Base-by-base conservation (phyloP, 2,113 vertebrate genomes). In the Chaenocephalus aceratus region DNA sequence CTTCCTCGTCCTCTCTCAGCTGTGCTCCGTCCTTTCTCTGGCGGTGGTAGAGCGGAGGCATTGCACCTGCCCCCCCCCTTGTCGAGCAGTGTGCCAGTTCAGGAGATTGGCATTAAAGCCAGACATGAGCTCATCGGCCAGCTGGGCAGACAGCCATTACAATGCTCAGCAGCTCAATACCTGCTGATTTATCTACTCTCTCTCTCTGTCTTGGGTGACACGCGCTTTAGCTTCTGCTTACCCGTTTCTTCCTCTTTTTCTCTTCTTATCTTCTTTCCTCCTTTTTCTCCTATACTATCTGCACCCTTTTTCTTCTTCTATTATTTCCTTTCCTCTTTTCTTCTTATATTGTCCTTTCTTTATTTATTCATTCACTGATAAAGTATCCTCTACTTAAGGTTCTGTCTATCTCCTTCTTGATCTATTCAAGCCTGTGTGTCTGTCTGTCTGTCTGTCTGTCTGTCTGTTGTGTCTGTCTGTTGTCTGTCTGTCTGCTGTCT, bases 41-140 rank as follows among this genome's bases (percentile, higher is more conserved):
- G 94, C 92, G 16, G 82, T 92, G 93, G 94, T 95, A 93, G 94
- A 91, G 94, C 93, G 51, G 48, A 94, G 12, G 77, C 12, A 30
- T 58, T 86, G 82, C 75, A 70, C 82, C 85, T 85, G 71, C 58
- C 46, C 85, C 83, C 21, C 70, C 16, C 21, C 94, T 30, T 86
- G n/a, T 88, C 86, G 86, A 94, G 94, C 95, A 90, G 94, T 96
- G 82, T 92, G 96, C 96, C 96, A 97, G 96, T 96, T 95, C 93
- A 91, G 94, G 94, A 96, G 95, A 96, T 96, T 98, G 96, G 96
- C 96, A 96, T 96, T 96, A 96, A 96, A 97, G 95, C 96, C 96
- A 98, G 97, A 98, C 97, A 96, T 97, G 97, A 97, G 96, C 96
- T 98, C 96, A 98, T 96, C 95, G 94, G 96, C 95, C 95, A 96